These are phyloP conservation scores for Oceanodroma leucorhoa DNA, from an alignment of 2,797 vertebrate species.

Conservation along the genomic window DNA sequence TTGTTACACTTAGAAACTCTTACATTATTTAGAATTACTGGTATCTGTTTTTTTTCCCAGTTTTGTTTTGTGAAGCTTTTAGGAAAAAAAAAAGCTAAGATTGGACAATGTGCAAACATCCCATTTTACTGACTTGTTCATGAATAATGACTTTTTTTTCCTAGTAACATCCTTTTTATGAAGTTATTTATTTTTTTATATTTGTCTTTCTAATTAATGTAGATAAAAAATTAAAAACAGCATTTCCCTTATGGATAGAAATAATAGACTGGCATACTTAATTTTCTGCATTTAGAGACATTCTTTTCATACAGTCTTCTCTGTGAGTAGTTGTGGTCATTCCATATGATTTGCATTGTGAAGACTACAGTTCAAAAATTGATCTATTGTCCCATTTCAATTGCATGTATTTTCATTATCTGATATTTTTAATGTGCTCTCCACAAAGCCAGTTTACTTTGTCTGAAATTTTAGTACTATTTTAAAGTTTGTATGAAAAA, in stretches of 20 bases:
- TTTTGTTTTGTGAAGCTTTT: neutral
- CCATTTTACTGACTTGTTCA: neutral
- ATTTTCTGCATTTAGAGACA: neutral
- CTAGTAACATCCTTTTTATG: neutral
- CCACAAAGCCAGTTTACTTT: neutral
- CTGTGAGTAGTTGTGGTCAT: neutral
- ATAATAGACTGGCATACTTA: neutral
- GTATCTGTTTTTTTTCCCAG: neutral
- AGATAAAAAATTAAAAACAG: neutral
- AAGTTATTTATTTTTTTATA: neutral
- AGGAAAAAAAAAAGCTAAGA: neutral
- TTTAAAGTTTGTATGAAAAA: neutral
- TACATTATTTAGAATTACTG: neutral
- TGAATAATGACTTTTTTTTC: neutral
- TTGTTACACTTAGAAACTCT: neutral
- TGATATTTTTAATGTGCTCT: neutral
- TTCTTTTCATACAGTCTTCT: neutral
- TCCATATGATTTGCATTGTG: neutral
- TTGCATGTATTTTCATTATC: neutral
- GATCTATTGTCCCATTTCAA: neutral
- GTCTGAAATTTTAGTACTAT: neutral
- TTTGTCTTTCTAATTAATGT: neutral
- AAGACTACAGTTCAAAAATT: neutral
- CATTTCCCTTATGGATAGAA: neutral
- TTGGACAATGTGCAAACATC: neutral